Conservation (phyloP, 2,113 vertebrate species). For the Macaca mulatta region DNA sequence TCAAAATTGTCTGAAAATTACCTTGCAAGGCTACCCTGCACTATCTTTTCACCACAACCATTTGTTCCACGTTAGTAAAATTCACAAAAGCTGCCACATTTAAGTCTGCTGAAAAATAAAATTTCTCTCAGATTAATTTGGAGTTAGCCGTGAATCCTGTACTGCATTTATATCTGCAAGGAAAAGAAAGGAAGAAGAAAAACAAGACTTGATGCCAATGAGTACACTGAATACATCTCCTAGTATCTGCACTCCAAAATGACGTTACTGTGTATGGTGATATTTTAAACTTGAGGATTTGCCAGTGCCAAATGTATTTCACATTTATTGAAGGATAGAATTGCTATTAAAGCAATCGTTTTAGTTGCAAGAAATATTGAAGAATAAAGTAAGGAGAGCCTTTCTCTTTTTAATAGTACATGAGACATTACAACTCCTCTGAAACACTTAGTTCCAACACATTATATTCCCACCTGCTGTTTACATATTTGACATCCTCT, state of each 20-base stretch:
- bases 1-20: constrained; percentile 18
- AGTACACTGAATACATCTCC: background rate
- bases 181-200: background rate
- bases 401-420: background rate
- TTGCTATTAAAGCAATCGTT: background rate
- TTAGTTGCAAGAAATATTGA: background rate
- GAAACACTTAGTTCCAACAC: background rate
- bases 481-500: background rate
- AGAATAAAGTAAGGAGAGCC: background rate
- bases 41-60: background rate
- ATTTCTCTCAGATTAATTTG: background rate
- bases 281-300: background rate
- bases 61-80: background rate
- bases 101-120: background rate
- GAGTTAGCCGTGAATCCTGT: background rate
- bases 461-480: background rate
- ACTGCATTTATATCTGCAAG: background rate
- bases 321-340: background rate
- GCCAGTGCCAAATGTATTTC: background rate
- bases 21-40: background rate
- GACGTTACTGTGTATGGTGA: background rate
- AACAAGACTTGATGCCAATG: background rate
- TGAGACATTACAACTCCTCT: background rate
- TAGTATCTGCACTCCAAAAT: background rate
- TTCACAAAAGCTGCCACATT: background rate